These are phyloP conservation scores for Lithodes maja DNA, from an alignment of 2,888 invertebrate species.

Conservation along the genomic window DNA sequence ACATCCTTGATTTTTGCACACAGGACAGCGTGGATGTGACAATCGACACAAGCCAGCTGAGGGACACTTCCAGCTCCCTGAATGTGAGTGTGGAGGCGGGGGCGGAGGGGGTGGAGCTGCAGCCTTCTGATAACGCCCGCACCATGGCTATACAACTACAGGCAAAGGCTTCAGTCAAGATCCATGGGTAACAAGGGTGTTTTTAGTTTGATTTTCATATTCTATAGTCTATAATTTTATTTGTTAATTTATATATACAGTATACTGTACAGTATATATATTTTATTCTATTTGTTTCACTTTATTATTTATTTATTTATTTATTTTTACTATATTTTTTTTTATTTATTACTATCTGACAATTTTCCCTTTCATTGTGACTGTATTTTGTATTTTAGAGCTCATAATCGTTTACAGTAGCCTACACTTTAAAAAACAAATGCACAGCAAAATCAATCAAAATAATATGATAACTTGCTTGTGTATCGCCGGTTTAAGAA, in stretches of 20 bases:
- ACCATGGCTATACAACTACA: conserved; percentile 25
- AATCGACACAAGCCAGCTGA: conserved; percentile 50
- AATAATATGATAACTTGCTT: too few species aligned
- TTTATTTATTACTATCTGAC: too few species aligned
- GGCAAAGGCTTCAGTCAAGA: conserved; percentile 33
- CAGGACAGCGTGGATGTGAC: conserved; percentile 49
- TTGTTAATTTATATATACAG: neutral
- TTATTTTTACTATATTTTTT: too few species aligned
- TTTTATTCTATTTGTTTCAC: too few species aligned
- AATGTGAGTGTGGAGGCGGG: conserved; percentile 35
- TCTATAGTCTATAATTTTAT: neutral
- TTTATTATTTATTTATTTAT: too few species aligned
- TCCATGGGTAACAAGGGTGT: conserved; percentile 45
- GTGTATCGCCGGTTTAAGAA: too few species aligned
- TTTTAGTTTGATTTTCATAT: neutral
- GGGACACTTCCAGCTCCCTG: conserved; percentile 15
- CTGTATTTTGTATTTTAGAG: too few species aligned
- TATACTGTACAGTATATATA: too few species aligned
- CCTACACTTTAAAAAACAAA: too few species aligned
- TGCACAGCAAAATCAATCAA: too few species aligned
- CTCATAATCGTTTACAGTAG: too few species aligned
- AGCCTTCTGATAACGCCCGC: conserved; percentile 29
- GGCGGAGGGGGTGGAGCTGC: conserved; percentile 40
- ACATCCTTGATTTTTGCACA: neutral
- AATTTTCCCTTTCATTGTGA: too few species aligned